A percentile compares a stretch with the other conserved stretches of the same genome.
phyloP scores from a whole-genome alignment of 2,113 vertebrate genomes.

The Tenrec ecaudatus region DNA sequence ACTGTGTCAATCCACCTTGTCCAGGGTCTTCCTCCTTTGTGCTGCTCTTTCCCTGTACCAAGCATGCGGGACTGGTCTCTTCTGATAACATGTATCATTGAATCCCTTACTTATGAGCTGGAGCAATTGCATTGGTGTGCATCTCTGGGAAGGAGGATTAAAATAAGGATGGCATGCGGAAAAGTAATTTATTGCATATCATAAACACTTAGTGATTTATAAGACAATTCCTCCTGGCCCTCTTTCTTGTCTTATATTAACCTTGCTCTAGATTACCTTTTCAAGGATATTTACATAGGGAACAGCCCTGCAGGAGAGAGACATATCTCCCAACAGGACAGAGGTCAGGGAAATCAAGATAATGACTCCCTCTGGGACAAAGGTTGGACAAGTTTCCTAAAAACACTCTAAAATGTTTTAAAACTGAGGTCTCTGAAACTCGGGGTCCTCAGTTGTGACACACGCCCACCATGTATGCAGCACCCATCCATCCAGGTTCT shows the following conservation, averaged over 20 bases:
- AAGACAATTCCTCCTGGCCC: not conserved
- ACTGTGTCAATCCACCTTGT: too few relatives aligned
- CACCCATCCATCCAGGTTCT: not conserved
- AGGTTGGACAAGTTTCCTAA: not conserved
- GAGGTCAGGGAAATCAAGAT: not conserved
- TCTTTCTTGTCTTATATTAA: not conserved
- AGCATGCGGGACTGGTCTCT: too few relatives aligned
- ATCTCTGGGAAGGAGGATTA: not conserved
- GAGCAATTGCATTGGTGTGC: not conserved
- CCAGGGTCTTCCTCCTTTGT: too few relatives aligned
- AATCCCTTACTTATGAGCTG: not conserved
- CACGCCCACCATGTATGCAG: not conserved
- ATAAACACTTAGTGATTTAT: not conserved
- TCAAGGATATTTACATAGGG: not conserved
- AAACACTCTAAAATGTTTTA: constrained; percentile 6
- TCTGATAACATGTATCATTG: too few relatives aligned
- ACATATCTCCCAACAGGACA: not conserved
- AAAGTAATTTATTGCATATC: not conserved
- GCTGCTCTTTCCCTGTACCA: too few relatives aligned
- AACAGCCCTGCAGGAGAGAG: not conserved
- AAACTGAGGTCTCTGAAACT: not conserved
- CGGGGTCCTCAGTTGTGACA: not conserved
- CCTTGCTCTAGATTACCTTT: constrained; percentile 32
- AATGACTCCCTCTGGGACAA: not conserved
- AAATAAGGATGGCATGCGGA: not conserved